Conservation (phyloP, 2,113 vertebrate species). For the Saimiri boliviensis region DNA sequence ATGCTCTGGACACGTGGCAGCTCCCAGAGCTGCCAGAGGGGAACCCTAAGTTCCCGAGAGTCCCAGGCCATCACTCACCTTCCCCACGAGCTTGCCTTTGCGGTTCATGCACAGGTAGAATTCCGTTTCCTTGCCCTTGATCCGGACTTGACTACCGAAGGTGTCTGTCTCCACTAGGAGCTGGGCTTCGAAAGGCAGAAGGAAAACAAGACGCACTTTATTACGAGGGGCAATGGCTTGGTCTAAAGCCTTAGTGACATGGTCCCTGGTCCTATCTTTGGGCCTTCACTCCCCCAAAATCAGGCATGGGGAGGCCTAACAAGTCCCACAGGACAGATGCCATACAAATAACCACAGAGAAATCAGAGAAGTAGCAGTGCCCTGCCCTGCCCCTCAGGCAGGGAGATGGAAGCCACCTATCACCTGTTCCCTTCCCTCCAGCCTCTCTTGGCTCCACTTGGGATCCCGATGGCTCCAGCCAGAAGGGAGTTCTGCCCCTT, state of each 20-base stretch:
- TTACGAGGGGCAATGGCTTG: neutral
- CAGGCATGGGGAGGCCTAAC: neutral
- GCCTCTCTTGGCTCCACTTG: neutral
- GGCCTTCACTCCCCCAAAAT: neutral
- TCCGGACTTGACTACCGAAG: constrained; percentile 94
- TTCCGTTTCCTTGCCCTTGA: constrained; percentile 93
- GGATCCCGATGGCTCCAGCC: neutral
- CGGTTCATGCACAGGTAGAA: constrained; percentile 95
- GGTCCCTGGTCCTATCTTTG: neutral
- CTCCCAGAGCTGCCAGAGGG: constrained; percentile 60
- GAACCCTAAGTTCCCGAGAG: constrained; percentile 65
- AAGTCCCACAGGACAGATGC: neutral
- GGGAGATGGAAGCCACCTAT: neutral
- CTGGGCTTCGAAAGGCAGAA: constrained; percentile 91
- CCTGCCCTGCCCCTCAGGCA: neutral
- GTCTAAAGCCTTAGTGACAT: neutral
- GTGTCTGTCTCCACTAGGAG: constrained; percentile 95
- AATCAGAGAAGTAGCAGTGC: neutral
- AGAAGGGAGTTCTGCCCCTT: neutral
- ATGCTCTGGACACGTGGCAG: constrained; percentile 48
- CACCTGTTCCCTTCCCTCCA: neutral
- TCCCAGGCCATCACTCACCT: constrained; percentile 86
- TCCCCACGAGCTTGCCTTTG: constrained; percentile 92
- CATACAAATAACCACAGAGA: too few relatives aligned
- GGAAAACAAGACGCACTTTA: constrained; percentile 63